A percentile compares a stretch with the other conserved stretches of the same genome.
These are phyloP conservation scores for Lymantria monacha DNA, from an alignment of 2,888 invertebrate genomes.

Conservation along the genomic window DNA sequence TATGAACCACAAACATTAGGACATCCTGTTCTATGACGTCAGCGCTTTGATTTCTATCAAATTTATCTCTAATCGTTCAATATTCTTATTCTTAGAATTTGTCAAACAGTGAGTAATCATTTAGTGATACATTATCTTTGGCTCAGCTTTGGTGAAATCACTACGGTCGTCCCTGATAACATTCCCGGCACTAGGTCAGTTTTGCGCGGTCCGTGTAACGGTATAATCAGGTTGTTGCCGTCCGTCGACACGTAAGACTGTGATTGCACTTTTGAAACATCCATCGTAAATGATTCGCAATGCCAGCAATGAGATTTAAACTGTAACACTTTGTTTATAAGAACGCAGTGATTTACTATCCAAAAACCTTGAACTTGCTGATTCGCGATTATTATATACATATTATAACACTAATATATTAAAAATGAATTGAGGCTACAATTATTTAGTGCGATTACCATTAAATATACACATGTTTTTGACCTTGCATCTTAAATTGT, in stretches of 20 bases:
- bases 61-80: conserved; percentile 35
- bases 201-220: conserved; percentile 77
- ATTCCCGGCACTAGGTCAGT: conserved; percentile 81
- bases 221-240: conserved; percentile 78
- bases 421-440: conserved; percentile 2
- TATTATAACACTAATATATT: conserved; percentile 5
- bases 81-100: not conserved
- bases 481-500: not conserved
- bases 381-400: conserved; percentile 27
- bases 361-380: conserved; percentile 61
- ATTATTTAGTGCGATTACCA: conserved; percentile 1
- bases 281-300: conserved; percentile 51
- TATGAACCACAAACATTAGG: conserved; percentile 45
- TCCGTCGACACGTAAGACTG: conserved; percentile 72
- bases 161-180: conserved; percentile 71
- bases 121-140: conserved; percentile 27
- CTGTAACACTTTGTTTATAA: conserved; percentile 44
- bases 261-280: conserved; percentile 75
- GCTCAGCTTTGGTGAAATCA: conserved; percentile 52
- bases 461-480: not conserved
- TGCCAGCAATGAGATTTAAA: conserved; percentile 35
- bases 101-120: not conserved
- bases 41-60: conserved; percentile 46
- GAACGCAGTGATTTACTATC: conserved; percentile 19
- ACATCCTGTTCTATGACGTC: conserved; percentile 60